Evolutionary conservation across 2,888 invertebrate species (phyloP), one percentile per base, ranked within the genome.

Genomic region (Drosophila anomelani): DNA sequence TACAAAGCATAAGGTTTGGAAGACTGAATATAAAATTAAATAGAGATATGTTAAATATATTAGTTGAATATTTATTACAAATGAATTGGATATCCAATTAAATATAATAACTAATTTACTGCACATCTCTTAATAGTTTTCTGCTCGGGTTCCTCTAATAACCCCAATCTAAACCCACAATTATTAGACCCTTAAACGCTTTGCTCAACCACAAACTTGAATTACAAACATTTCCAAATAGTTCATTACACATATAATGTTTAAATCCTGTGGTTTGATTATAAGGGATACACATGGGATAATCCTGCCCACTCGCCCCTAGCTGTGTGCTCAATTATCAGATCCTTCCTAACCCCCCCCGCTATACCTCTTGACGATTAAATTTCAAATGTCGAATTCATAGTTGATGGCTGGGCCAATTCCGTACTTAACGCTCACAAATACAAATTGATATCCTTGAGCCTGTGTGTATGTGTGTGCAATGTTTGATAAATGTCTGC

Each of bases 311-410:
- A 3, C 32, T 13, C 23, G 20, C 13, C 36, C 20, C 20, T 26
- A 38, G 39, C 41, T 64, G n/a, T 39, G 34, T 10, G 56, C 49
- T 64, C 49, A 64, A 64, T 64, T 68, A 64, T 29, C 36, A n/a
- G 13, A 17, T 4, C 39, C 59, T 2, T 3, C 7, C 23, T 9
- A 1, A 6, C 4, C 20, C 7, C 12, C 13, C 4, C 17, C 38
- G 13, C 5, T 2, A 12, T 4, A 20, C 34, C 17, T n/a, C 59
- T 80, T 83, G 83, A 78, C 80, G 83, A 83, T 83, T 81, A 79
- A 76, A 81, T 80, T 84, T 62, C 62, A 47, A 70, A 73, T 76
- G 75, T 74, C 49, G 78, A 83, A 84, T 83, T 81, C 58, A 68
- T 60, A 72, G 78, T 85, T 83, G 74, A 85, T 81, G 60, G 67